Base-by-base conservation (phyloP, 2,113 vertebrate species). In the Rhegmatorhina hoffmannsi region DNA sequence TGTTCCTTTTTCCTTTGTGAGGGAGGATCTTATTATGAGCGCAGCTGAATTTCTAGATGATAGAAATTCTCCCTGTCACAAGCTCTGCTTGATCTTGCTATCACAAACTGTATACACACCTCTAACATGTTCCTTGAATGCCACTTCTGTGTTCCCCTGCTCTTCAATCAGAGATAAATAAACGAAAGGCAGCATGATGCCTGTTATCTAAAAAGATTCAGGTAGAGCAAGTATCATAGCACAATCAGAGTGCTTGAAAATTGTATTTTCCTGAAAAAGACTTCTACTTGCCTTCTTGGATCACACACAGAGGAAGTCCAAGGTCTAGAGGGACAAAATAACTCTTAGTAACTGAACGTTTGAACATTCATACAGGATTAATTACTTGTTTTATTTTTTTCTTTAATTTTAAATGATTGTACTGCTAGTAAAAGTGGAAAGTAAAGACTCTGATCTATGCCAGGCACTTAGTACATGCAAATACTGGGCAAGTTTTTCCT, bases 121-220 rank as follows among this genome's bases (percentile, higher is more conserved):
- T 66, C 62, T 92, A 91, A 73, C 89, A 62, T 70, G 93, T 81
- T 89, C 89, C 75, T 55, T 90, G 88, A 95, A 74, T 96, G 75
- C 96, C 84, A 91, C 80, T 94, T 92, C 92, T 78, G 0, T 91
- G 87, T 80, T 92, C 89, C 66, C 49, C 21, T 69, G 84, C 81
- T 96, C 95, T 94, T 94, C 95, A 28, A 96, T 96, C 94, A 88
- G 72, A 92, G 94, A 95, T 95, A 93, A 96, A 97, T 95, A 90
- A 92, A 97, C 5, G 29, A 96, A 94, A 96, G 88, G 72, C 90
- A 96, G 94, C 95, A 93, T 94, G 92, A 93, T 77, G 86, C 93
- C 83, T 92, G 90, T 97, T 97, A 97, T 97, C 97, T 96, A 77
- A 97, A 97, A 97, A 86, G 95, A 95, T 96, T 97, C 96, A 97